These are phyloP conservation scores for Scelioninae gen. 1 DNA, from an alignment of 2,888 invertebrate genomes.

Conservation along the genomic window DNA sequence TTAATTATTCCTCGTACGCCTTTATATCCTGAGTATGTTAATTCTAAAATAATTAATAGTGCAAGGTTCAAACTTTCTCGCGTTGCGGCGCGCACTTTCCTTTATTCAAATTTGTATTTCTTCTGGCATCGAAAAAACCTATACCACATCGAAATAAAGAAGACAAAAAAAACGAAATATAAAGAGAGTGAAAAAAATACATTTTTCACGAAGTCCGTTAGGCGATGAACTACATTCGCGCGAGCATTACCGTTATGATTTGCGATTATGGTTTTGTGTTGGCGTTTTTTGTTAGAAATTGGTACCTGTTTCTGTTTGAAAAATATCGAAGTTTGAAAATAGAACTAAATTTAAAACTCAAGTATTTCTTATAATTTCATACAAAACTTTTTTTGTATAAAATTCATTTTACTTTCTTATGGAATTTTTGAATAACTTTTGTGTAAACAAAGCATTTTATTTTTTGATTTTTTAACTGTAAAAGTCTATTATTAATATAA, in stretches of 20 bases:
- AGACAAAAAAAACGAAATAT: conserved; percentile 5
- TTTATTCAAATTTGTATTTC: conserved; percentile 68
- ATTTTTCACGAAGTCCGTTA: conserved; percentile 50
- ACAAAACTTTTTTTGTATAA: background rate
- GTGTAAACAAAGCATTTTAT: background rate
- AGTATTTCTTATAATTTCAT: background rate
- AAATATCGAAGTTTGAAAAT: too few relatives aligned
- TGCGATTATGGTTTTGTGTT: conserved; percentile 52
- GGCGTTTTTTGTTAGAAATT: conserved; percentile 27
- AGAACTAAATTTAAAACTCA: too few relatives aligned
- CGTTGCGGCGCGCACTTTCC: conserved; percentile 58
- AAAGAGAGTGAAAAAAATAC: conserved; percentile 12
- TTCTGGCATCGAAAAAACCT: conserved; percentile 48
- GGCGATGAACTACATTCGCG: conserved; percentile 52
- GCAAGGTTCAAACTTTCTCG: conserved; percentile 69
- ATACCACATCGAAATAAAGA: background rate
- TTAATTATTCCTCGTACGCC: conserved; percentile 15
- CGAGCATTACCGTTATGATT: conserved; percentile 58
- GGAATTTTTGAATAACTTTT: background rate
- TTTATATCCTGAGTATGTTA: conserved; percentile 49
- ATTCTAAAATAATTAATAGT: conserved; percentile 68
- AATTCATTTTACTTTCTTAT: background rate
- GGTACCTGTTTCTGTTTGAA: background rate
- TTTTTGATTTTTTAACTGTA: too few relatives aligned
- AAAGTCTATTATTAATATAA: too few relatives aligned